Base-by-base conservation (phyloP, 2,888 invertebrate genomes). In the Cyclophora punctaria region DNA sequence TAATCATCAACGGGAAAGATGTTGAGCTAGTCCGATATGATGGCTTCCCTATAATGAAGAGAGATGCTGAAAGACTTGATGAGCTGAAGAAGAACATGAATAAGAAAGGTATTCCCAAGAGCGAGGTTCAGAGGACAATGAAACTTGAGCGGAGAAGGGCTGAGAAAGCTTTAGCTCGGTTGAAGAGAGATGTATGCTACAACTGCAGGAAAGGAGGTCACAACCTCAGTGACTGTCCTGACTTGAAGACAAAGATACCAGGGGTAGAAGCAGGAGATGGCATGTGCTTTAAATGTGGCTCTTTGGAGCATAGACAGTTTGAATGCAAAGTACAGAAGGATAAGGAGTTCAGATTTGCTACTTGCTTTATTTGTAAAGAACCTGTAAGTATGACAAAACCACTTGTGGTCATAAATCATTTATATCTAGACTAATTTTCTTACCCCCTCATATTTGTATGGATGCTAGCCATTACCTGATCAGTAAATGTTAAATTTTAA, bases 271-370 rank as follows among this genome's bases (percentile, higher is more conserved):
- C 82, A 0, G 89, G 86, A 3, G 90, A 91, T 47, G 95, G 94
- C 4, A 91, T 96, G 46, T 96, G 96, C 69, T 96, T 94, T 70
- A 96, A 96, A 77, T 97, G 97, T 80, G 97, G 97, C 0, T 96
- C 96, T 0, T 95, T 95, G 3, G 96, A 96, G 73, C 97, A 97
- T 71, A 92, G 91, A 6, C 92, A 93, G 66, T 92, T 92, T 70
- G 91, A 93, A 67, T 94, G 94, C 65, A 92, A 91, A 84, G 93
- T 93, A 0, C 90, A 90, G 41, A 90, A 83, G 60, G 90, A 90
- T 43, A 90, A 91, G 55, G 92, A 93, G 52, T 96, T 92, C 67
- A 91, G 94, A 70, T 96, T 92, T 83, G 97, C 97, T 0, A 93
- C 92, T 49, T 98, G 97, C 78, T 97, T 97, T 71, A 93, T 97